Conservation (phyloP, 2,113 vertebrate species). For the Neolamprologus sp. region DNA sequence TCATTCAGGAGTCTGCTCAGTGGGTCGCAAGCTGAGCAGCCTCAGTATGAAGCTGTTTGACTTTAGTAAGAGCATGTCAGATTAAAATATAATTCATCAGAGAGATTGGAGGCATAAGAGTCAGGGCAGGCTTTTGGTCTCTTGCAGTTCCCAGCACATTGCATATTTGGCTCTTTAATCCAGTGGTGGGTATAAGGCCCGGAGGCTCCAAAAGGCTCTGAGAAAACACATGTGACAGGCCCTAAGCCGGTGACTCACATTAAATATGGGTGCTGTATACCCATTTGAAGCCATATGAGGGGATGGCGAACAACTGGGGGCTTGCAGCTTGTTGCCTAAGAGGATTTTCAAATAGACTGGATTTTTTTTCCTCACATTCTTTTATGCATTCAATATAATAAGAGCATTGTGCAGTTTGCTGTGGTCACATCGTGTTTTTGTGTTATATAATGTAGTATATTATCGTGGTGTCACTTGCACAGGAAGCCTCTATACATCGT, state of each 20-base stretch:
- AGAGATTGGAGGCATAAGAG: conserved; percentile 13
- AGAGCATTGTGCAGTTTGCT: background rate
- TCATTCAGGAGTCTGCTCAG: background rate
- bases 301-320: background rate
- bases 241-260: conserved; percentile 56
- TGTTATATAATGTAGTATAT: conserved; percentile 8
- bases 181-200: conserved; percentile 12
- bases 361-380: background rate
- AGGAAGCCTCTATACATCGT: background rate
- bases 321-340: conserved; percentile 7
- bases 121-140: conserved; percentile 7
- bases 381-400: conserved; percentile 6
- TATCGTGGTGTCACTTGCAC: background rate
- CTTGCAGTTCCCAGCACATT: conserved; percentile 10
- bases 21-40: conserved; percentile 13
- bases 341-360: conserved; percentile 33
- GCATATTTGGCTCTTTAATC: conserved; percentile 37
- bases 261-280: conserved; percentile 36
- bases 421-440: background rate
- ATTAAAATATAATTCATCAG: conserved; percentile 40
- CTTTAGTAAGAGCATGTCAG: conserved; percentile 35
- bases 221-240: conserved; percentile 48
- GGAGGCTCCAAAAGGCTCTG: conserved; percentile 8
- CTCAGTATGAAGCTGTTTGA: conserved; percentile 30
- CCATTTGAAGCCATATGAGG: conserved; percentile 28